Base-by-base conservation (phyloP, 2,888 invertebrate genomes). In the Ophion ellenae region DNA sequence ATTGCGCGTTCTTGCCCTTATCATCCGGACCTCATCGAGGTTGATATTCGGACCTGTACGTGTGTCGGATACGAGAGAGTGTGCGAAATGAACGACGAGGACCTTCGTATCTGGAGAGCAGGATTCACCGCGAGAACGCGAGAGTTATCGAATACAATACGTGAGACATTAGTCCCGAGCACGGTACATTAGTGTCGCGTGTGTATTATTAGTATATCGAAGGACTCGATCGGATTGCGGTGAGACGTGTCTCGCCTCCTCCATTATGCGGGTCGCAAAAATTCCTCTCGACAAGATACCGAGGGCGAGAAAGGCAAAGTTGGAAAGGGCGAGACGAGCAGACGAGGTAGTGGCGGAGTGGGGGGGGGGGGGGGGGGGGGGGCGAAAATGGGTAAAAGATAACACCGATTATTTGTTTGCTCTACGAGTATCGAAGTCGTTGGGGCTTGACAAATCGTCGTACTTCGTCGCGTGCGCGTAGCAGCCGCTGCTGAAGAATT, bases 381-480 rank as follows among this genome's bases (percentile, higher is more conserved):
- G 73, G 10, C 59, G 67, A 74, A 81, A 81, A 74, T 59, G 74
- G 57, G 28, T 11, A 59, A 67, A 74, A 81, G 74, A 81, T 81
- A 74, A 74, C 74, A 24, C 28, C 70, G 28, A 70, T 81, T 61
- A 76, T 75, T 81, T 76, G 69, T 76, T 76, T 81, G 28, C 75
- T 75, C 69, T 45, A 63, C 61, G 70, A 24, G 63, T 63, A 70
- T 81, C 75, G 75, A 70, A 81, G 69, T 76, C 69, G 69, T 75
- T 81, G 14, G 57, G 53, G 75, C 61, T 67, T 81, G 81, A 81
- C 59, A 81, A 81, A 81, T 75, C 59, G 69, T 69, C 20, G 67
- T 61, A 76, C 61, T 76, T 53, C 24, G 69, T 81, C 40, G 70
- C 59, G 67, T 75, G 61, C 2, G 24, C 20, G 14, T 20, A 24